phyloP scores from a whole-genome alignment of 1,140 invertebrate species.

The Lepidurus apus region DNA sequence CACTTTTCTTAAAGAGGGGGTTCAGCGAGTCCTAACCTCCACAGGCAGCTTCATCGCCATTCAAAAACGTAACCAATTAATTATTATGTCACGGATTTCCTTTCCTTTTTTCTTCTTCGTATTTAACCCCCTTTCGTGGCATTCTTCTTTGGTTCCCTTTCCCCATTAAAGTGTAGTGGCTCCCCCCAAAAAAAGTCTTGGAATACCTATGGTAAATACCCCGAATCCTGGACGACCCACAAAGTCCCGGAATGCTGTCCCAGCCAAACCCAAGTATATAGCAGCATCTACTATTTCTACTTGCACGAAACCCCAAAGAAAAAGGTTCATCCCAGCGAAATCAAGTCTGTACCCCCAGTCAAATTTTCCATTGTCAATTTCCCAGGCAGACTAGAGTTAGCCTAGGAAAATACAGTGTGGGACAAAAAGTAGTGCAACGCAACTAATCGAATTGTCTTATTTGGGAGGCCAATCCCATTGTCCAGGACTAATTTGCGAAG shows the following conservation, averaged over 20 bases:
- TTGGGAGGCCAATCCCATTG: background rate
- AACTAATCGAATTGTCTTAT: slow-evolving; percentile 10
- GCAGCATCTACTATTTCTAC: too few species aligned
- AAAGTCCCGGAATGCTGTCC: too few species aligned
- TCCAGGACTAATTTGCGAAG: background rate
- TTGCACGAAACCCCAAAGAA: background rate
- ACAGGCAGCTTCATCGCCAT: too few species aligned
- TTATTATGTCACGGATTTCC: background rate
- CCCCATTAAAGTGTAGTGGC: background rate
- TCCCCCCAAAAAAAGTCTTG: background rate
- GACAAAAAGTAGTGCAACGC: background rate
- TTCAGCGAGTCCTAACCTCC: too few species aligned
- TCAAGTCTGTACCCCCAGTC: too few species aligned
- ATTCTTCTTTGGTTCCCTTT: background rate
- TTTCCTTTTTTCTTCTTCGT: background rate
- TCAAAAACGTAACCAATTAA: background rate
- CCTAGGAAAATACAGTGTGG: background rate
- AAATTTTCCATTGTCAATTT: too few species aligned
- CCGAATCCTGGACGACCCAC: background rate
- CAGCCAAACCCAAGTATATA: too few species aligned
- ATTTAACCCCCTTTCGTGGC: background rate
- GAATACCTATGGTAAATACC: background rate
- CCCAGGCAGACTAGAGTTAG: too few species aligned
- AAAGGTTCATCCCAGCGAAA: background rate
- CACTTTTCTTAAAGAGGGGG: too few species aligned